Evolutionary conservation across 2,113 vertebrate species (phyloP).

Genomic region (Synodontis membranacea): DNA sequence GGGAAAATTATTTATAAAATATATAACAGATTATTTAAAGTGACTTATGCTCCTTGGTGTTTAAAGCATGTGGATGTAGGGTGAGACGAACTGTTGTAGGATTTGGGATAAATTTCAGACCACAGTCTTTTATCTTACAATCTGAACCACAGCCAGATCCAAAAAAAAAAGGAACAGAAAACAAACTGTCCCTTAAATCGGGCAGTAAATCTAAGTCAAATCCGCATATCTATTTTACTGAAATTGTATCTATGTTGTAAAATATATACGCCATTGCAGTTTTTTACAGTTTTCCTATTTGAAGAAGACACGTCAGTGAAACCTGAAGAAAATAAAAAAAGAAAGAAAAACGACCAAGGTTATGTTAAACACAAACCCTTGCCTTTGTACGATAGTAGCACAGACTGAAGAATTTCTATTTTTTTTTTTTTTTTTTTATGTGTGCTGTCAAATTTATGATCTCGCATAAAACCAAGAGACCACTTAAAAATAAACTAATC

Average conservation of each 20-base stretch:
- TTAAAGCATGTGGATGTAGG: neutral
- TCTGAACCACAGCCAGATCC: neutral
- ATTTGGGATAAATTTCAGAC: neutral
- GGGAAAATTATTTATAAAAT: conserved; percentile 8
- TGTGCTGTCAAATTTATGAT: neutral
- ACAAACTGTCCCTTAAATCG: too few relatives aligned
- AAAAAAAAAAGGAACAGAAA: too few relatives aligned
- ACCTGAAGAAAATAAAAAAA: too few relatives aligned
- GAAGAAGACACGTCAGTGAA: neutral
- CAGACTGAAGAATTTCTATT: neutral
- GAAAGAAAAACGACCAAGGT: neutral
- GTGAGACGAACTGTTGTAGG: neutral
- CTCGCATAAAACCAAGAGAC: neutral
- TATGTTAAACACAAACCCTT: neutral
- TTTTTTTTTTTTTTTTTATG: neutral
- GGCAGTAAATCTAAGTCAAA: neutral
- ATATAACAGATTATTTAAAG: neutral
- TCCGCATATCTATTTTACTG: neutral
- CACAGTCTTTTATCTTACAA: neutral
- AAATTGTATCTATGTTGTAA: neutral
- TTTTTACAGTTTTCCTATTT: neutral
- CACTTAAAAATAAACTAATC: neutral
- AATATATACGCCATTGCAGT: too few relatives aligned
- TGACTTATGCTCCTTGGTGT: neutral
- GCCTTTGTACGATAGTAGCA: neutral